Base-by-base conservation (phyloP, 2,888 invertebrate genomes). In the Aspidiotus rigidus region DNA sequence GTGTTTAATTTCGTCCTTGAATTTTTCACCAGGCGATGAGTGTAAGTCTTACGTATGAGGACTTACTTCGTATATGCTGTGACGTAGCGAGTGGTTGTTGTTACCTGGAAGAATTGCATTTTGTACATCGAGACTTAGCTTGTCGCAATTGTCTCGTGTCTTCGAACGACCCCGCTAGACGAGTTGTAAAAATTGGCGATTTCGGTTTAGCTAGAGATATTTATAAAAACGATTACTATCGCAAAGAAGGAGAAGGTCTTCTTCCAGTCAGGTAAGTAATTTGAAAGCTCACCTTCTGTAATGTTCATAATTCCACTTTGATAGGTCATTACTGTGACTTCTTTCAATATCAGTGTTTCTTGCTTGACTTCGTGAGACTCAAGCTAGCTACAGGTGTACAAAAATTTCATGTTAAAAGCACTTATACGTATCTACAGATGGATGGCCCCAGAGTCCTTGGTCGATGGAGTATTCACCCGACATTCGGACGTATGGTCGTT, bases 401-500 rank as follows among this genome's bases (percentile, higher is more conserved):
- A 28, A 28, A 28, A 5, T 28, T 28, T 28, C 28, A 5, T 28
- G 28, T 28, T 28, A 28, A 1, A 28, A 28, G 28, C 28, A 28
- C 5, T 28, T 5, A 28, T n/a, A n/a, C n/a, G n/a, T 28, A 5
- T 44, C 42, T 13, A 69, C 16, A 62, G 79, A 55, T 98, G 98
- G 98, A 97, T 99, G 96, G 89, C 96, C 0, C 97, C 97, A 1
- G 99, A 99, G 79, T 93, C 95, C 39, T 80, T 98, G 11, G 88
- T 93, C 1, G 96, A 97, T 77, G 96, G 97, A 0, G 89, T 97
- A 0, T 99, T 97, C 77, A 95, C 96, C 0, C 90, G 91, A 63
- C 96, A 97, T 77, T 93, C 94, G 0, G 98, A 98, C 78, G 95
- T 97, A 7, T 97, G 97, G 97, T 88, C 93, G 0, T 93, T 93